These are phyloP conservation scores for Zonitis immaculata DNA, from an alignment of 2,888 invertebrate genomes.

Conservation along the genomic window DNA sequence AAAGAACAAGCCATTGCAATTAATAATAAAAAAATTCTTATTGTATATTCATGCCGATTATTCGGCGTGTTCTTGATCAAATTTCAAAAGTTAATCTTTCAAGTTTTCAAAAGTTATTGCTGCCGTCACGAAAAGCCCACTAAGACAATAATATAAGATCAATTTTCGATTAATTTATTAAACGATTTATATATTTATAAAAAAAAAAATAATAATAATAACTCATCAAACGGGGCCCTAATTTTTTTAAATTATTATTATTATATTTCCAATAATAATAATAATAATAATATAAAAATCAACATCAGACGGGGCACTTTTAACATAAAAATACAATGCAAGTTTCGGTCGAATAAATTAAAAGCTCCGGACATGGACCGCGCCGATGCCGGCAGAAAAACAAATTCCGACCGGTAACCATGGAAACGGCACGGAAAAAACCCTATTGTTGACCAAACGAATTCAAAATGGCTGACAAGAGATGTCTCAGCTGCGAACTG, in stretches of 20 bases:
- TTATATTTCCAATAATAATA: too few relatives aligned
- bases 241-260: too few relatives aligned
- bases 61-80: background rate
- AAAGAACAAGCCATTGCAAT: slow-evolving; percentile 16
- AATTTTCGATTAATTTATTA: slow-evolving; percentile 26
- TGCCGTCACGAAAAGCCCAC: background rate
- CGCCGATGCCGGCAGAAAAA: slow-evolving; percentile 37
- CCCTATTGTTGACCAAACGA: slow-evolving; percentile 45
- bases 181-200: too few relatives aligned
- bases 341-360: slow-evolving; percentile 41
- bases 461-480: slow-evolving; percentile 45
- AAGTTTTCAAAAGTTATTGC: background rate
- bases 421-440: slow-evolving; percentile 39
- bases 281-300: slow-evolving; percentile 30
- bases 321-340: slow-evolving; percentile 42
- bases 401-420: slow-evolving; percentile 41
- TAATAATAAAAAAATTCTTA: background rate
- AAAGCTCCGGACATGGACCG: slow-evolving; percentile 34
- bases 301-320: slow-evolving; percentile 37
- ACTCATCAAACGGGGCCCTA: slow-evolving; percentile 22
- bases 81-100: background rate
- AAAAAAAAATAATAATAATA: too few relatives aligned
- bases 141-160: background rate
- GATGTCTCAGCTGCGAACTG: slow-evolving; percentile 39
- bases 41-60: background rate